phyloP scores from a whole-genome alignment of 2,888 invertebrate genomes.

The Craniophora ligustri region DNA sequence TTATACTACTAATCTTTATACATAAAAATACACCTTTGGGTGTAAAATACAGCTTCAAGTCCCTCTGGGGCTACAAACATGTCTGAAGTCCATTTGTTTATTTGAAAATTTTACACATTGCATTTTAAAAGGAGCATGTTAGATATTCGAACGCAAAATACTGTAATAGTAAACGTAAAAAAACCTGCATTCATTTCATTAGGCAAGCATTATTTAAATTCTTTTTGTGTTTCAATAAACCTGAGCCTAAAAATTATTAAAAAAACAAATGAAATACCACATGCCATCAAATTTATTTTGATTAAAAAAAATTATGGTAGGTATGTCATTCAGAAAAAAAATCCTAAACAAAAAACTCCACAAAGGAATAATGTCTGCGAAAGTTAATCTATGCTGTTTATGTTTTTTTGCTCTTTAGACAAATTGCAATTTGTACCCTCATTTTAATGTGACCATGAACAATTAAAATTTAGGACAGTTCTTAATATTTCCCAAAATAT shows the following conservation, averaged over 20 bases:
- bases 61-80: too few relatives aligned
- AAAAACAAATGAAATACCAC: slow-evolving; percentile 3
- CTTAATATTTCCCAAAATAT: neutral
- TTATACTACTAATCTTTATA: too few relatives aligned
- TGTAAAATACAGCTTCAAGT: too few relatives aligned
- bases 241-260: slow-evolving; percentile 2
- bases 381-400: slow-evolving; percentile 32
- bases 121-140: too few relatives aligned
- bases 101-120: too few relatives aligned
- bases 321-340: slow-evolving; percentile 16
- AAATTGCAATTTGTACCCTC: slow-evolving; percentile 46
- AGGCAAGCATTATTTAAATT: neutral
- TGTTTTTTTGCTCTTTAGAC: slow-evolving; percentile 26
- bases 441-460: slow-evolving; percentile 15
- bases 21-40: too few relatives aligned
- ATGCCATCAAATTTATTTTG: slow-evolving; percentile 18
- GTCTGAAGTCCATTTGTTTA: too few relatives aligned
- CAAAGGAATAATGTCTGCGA: slow-evolving; percentile 23
- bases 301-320: slow-evolving; percentile 32
- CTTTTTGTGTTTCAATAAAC: slow-evolving; percentile 8
- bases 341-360: neutral
- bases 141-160: too few relatives aligned
- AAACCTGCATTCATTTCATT: slow-evolving; percentile 9
- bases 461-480: neutral
- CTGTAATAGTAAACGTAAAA: too few relatives aligned